Evolutionary conservation across 2,888 invertebrate genomes (phyloP).

Genomic region (Galeopsomyia nigrocyanea): DNA sequence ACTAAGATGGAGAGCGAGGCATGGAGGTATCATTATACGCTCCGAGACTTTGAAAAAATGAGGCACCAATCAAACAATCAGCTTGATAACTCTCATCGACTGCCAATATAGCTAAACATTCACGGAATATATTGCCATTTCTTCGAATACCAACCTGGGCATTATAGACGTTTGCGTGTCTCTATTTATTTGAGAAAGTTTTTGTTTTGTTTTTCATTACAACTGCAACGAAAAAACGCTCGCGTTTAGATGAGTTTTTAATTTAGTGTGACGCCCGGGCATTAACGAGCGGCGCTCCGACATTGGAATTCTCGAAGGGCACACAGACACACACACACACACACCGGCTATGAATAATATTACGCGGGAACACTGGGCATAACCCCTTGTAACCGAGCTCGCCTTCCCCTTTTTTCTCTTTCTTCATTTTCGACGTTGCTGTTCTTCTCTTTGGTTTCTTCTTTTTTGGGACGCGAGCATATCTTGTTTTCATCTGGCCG

Average conservation of each 20-base stretch:
- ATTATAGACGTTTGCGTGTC: constrained; percentile 45
- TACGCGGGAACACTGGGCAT: constrained; percentile 42
- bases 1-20: too few species aligned
- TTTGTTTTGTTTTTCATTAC: constrained; percentile 46
- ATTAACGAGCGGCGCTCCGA: constrained; percentile 54
- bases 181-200: constrained; percentile 59
- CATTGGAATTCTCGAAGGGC: constrained; percentile 28
- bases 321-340: constrained; percentile 37
- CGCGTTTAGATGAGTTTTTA: constrained; percentile 61
- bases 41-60: too few species aligned
- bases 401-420: constrained; percentile 6
- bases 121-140: too few species aligned
- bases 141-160: too few species aligned
- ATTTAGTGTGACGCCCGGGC: constrained; percentile 59
- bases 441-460: constrained; percentile 4
- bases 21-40: too few species aligned
- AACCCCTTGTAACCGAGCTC: constrained; percentile 16
- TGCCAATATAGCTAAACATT: too few species aligned
- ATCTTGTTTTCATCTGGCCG: too few species aligned
- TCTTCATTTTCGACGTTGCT: neutral
- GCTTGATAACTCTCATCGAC: too few species aligned
- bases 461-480: neutral
- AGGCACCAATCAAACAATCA: too few species aligned
- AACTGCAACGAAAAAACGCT: constrained; percentile 52
- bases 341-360: constrained; percentile 55